Evolutionary conservation across 2,888 invertebrate genomes (phyloP).

Genomic region (Notodonta dromedarius): DNA sequence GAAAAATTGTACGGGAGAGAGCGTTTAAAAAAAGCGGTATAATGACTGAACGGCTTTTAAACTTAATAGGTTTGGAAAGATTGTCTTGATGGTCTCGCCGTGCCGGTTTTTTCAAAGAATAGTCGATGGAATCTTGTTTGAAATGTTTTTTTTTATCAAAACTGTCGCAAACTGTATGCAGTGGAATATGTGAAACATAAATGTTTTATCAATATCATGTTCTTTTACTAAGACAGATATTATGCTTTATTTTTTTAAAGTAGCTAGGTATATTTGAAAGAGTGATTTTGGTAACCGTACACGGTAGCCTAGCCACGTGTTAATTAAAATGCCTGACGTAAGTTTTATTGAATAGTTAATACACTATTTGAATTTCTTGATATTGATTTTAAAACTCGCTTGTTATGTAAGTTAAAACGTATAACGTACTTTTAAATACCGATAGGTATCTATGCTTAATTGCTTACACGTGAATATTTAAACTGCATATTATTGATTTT

Average conservation of each 20-base stretch:
- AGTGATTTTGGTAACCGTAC: no score
- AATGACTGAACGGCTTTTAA: slow-evolving; percentile 79
- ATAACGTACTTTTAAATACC: not conserved
- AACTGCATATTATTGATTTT: not conserved
- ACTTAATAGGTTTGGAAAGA: slow-evolving; percentile 80
- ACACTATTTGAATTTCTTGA: not conserved
- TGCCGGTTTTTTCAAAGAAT: slow-evolving; percentile 22
- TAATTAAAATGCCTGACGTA: no score
- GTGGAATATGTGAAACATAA: no score
- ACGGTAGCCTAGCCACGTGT: no score
- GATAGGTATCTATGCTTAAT: not conserved
- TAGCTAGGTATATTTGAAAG: no score
- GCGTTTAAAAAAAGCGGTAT: slow-evolving; percentile 78
- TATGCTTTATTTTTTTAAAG: no score
- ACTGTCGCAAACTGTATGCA: no score
- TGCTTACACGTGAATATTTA: not conserved
- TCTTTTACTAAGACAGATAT: no score
- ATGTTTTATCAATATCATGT: no score
- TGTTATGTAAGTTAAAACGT: no score
- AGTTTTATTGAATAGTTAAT: no score
- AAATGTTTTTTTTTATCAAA: not conserved
- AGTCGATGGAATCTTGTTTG: slow-evolving; percentile 20
- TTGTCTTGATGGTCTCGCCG: slow-evolving; percentile 50
- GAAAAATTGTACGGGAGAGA: slow-evolving; percentile 67
- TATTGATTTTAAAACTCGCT: not conserved